Percentiles rank a stretch among this genome's conserved stretches.
These are phyloP conservation scores for Glyptemys insculpta DNA, from an alignment of 2,797 vertebrate genomes.

Conservation along the genomic window DNA sequence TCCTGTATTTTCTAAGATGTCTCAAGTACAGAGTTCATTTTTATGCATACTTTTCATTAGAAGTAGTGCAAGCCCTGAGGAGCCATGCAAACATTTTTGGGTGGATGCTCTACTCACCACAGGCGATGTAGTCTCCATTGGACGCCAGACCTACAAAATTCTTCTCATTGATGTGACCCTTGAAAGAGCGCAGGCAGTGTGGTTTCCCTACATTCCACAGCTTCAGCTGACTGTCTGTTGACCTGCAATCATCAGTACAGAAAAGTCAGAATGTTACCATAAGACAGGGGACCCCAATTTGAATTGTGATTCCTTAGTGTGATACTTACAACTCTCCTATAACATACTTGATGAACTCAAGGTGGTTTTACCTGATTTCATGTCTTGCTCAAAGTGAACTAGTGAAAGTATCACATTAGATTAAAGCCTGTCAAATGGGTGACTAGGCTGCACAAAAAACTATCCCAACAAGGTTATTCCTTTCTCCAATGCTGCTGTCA, in stretches of 20 bases:
- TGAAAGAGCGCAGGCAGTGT: conserved; percentile 98
- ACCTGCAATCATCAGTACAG: conserved; percentile 80
- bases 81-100: not conserved
- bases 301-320: not conserved
- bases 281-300: not conserved
- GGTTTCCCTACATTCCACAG: conserved; percentile 99
- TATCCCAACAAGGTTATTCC: not conserved
- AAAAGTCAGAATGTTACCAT: conserved; percentile 39
- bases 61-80: not conserved
- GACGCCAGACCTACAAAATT: conserved; percentile 98
- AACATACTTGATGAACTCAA: not conserved
- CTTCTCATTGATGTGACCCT: conserved; percentile 99
- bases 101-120: conserved; percentile 85
- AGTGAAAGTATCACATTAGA: not conserved
- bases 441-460: not conserved
- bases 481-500: not conserved
- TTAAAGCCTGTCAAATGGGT: conserved; percentile 33
- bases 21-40: fast-evolving
- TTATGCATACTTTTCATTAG: not conserved
- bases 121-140: conserved; percentile 98
- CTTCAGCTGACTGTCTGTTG: conserved; percentile 98
- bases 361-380: conserved; percentile 37
- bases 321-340: fast-evolving
- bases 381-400: not conserved
- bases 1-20: not conserved